A percentile compares a stretch with the other conserved stretches of the same genome.
These are phyloP conservation scores for Cinclus cinclus DNA, from an alignment of 2,113 vertebrate genomes.

Conservation along the genomic window DNA sequence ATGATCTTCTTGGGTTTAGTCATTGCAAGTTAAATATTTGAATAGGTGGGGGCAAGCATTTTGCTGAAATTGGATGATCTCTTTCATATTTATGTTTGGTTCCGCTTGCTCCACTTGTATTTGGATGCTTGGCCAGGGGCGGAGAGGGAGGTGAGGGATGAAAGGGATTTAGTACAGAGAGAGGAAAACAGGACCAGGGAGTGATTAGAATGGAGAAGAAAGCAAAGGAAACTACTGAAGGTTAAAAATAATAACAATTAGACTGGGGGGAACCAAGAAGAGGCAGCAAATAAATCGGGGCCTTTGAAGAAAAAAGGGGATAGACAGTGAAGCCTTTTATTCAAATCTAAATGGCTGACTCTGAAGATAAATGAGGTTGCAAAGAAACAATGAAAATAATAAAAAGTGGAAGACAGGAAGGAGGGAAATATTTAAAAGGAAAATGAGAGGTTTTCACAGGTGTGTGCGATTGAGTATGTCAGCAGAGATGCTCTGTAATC, in stretches of 20 bases:
- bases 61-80: conserved; percentile 47
- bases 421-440: conserved; percentile 11
- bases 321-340: conserved; percentile 41
- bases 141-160: neutral
- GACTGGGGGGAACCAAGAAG: neutral
- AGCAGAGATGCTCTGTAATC: conserved; percentile 14
- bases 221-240: conserved; percentile 1
- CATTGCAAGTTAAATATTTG: conserved; percentile 47
- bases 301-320: conserved; percentile 35
- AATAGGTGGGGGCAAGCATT: conserved; percentile 13
- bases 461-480: neutral
- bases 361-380: conserved; percentile 26
- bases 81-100: conserved; percentile 34
- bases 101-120: neutral
- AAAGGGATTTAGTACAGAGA: conserved; percentile 8
- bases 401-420: neutral
- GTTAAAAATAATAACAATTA: conserved; percentile 56
- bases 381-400: conserved; percentile 26
- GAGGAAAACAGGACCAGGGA: neutral
- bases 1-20: neutral
- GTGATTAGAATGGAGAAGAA: conserved; percentile 3
- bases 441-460: neutral
- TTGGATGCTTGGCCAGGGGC: conserved; percentile 23
- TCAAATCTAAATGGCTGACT: conserved; percentile 30
- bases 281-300: conserved; percentile 6